A percentile compares a stretch with the other conserved stretches of the same genome.
phyloP scores from a whole-genome alignment of 2,797 vertebrate genomes.

The Oreonectes daqikongensis region DNA sequence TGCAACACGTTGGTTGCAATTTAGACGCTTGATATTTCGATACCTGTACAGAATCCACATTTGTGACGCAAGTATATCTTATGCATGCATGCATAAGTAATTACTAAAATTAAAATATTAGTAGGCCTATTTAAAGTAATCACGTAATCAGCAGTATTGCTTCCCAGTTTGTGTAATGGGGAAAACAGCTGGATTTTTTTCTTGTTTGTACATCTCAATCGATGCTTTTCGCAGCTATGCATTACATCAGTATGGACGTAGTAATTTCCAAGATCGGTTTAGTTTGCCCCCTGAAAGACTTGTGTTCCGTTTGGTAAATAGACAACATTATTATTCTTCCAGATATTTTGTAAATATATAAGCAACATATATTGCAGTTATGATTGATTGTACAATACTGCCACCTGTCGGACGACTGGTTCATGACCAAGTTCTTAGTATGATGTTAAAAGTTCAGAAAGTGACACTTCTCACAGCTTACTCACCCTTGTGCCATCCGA shows the following conservation, averaged over 20 bases:
- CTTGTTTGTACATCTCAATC: too few species aligned
- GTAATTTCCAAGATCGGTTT: background rate
- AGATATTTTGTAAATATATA: background rate
- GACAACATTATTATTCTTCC: background rate
- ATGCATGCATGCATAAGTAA: background rate
- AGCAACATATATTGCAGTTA: background rate
- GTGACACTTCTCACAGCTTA: too few species aligned
- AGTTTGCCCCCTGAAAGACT: background rate
- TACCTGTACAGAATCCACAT: background rate
- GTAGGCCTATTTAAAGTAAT: too few species aligned
- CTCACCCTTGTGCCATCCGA: too few species aligned
- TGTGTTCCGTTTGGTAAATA: background rate
- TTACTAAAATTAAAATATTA: too few species aligned
- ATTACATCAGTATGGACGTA: too few species aligned
- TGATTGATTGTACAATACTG: conserved; percentile 2
- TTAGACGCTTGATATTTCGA: background rate
- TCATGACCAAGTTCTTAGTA: too few species aligned
- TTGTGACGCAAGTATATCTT: background rate
- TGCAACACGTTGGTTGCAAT: background rate
- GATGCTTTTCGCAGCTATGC: background rate
- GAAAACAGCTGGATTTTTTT: background rate
- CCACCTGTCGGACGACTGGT: conserved; percentile 3
- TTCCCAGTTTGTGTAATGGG: background rate
- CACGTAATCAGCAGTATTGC: too few species aligned
- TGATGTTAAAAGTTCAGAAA: too few species aligned